Base-by-base conservation (phyloP, 2,797 vertebrate genomes). In the Bucorvus abyssinicus region DNA sequence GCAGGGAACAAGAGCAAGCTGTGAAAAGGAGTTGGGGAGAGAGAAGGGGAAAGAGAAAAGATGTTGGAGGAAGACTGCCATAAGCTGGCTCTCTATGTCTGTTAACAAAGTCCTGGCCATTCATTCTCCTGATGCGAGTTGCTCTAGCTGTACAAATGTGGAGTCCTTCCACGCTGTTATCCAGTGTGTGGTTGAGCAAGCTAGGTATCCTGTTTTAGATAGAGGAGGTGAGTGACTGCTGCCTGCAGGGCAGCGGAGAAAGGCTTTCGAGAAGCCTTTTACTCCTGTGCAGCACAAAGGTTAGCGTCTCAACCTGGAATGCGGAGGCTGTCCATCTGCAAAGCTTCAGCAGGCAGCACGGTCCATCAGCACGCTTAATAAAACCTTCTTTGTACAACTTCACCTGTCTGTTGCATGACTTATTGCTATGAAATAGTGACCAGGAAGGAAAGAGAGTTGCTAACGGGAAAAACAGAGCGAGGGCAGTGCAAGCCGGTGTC, bases 381-480 rank as follows among this genome's bases (percentile, higher is more conserved):
- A 95, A 84, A 94, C 87, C 53, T 57, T 47, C 83, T 95, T 95
- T 81, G 93, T 95, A 56, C 69, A 78, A 32, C 68, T 71, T 90
- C 63, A 87, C 61, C 78, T 95, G 88, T 52, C 86, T 90, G 81
- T 50, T 90, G 57, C 20, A 6, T 80, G 84, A 90, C 68, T 97
- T 90, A 87, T 8, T 80, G 90, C 53, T 52, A 67, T 44, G 47
- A 93, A 89, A 85, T 68, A 75, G 69, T 17, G 69, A 75, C 73
- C 71, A 76, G 84, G 87, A 95, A 93, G 88, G 71, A 83, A 84
- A 90, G 78, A 87, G 78, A 95, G 83, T 61, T 91, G 68, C 68
- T 96, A 92, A 95, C 24, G 4, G 75, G 61, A 64, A 89, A 95
- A 96, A 79, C 93, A 95, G 91, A 94, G 75, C 64, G 74, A 90